phyloP scores from a whole-genome alignment of 1,140 invertebrate species.

The Manduca sexta region DNA sequence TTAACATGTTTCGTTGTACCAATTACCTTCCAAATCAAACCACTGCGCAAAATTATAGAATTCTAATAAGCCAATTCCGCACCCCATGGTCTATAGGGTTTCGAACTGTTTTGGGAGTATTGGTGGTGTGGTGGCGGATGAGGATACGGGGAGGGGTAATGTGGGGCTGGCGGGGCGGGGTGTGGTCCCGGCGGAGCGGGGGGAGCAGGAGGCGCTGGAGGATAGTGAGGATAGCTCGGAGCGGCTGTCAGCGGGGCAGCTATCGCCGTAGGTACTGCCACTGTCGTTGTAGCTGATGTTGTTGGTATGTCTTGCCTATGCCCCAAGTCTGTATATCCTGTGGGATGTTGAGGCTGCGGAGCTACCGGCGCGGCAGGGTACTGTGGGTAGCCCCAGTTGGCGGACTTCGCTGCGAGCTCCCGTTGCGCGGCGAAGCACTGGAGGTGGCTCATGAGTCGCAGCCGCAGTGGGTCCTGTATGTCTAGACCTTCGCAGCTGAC shows the following conservation, averaged over 20 bases:
- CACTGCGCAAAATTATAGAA: not conserved
- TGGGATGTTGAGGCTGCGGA: slow-evolving; percentile 49
- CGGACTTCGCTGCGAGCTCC: slow-evolving; percentile 81
- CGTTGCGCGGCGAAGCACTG: slow-evolving; percentile 94
- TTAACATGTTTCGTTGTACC: not conserved
- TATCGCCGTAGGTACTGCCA: slow-evolving; percentile 58
- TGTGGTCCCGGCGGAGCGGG: slow-evolving; percentile 57
- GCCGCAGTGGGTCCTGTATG: slow-evolving; percentile 92
- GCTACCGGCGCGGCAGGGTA: slow-evolving; percentile 58
- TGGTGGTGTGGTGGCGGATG: slow-evolving; percentile 74
- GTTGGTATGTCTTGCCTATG: slow-evolving; percentile 44
- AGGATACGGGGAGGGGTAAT: slow-evolving; percentile 67
- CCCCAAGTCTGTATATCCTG: slow-evolving; percentile 41
- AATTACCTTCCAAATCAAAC: not conserved
- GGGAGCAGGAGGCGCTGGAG: slow-evolving; percentile 54
- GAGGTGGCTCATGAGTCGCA: slow-evolving; percentile 94
- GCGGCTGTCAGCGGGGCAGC: slow-evolving; percentile 44
- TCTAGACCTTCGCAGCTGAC: slow-evolving; percentile 96
- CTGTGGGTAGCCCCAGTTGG: slow-evolving; percentile 71
- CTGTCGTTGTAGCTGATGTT: slow-evolving; percentile 55
- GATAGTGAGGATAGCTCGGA: slow-evolving; percentile 58
- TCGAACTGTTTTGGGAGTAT: slow-evolving; percentile 79
- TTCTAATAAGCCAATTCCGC: slow-evolving; percentile 91
- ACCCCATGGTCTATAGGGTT: slow-evolving; percentile 97
- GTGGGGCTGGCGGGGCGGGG: slow-evolving; percentile 65